Evolutionary conservation across 2,888 invertebrate genomes (phyloP).

Genomic region (Dermolepida albohirtum): DNA sequence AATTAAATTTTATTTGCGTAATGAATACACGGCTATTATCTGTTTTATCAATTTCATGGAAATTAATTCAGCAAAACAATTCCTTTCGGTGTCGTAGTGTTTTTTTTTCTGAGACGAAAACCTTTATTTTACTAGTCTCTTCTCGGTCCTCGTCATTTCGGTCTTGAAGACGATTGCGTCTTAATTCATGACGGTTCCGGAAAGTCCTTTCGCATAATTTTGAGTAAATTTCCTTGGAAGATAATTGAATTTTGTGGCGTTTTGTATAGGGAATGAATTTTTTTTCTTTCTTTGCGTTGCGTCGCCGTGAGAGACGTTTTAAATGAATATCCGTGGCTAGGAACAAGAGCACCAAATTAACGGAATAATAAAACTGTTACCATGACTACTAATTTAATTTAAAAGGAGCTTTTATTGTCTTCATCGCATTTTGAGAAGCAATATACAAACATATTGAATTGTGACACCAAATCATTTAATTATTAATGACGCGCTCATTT

Average conservation of each 20-base stretch:
- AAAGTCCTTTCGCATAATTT: constrained; percentile 26
- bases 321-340: neutral
- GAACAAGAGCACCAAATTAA: constrained; percentile 22
- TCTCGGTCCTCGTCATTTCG: neutral
- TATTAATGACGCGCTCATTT: too few relatives aligned
- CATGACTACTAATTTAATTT: constrained; percentile 14
- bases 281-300: constrained; percentile 1
- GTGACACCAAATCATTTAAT: too few relatives aligned
- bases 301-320: neutral
- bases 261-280: constrained; percentile 7
- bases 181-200: constrained; percentile 21
- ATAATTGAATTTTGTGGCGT: constrained; percentile 33
- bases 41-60: constrained; percentile 4
- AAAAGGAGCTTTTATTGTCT: neutral
- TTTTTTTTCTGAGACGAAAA: neutral
- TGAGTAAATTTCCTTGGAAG: constrained; percentile 11
- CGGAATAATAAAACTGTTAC: constrained; percentile 17
- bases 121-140: constrained; percentile 2
- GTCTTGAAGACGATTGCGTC: constrained; percentile 15
- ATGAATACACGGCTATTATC: constrained; percentile 18
- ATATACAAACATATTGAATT: too few relatives aligned
- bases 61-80: constrained; percentile 34
- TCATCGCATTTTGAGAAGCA: neutral
- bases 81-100: neutral
- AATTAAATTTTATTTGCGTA: constrained; percentile 22